Evolutionary conservation across 2,888 invertebrate genomes (phyloP), one percentile per base, ranked within the genome.

Genomic region (Dichetophora obliterata): DNA sequence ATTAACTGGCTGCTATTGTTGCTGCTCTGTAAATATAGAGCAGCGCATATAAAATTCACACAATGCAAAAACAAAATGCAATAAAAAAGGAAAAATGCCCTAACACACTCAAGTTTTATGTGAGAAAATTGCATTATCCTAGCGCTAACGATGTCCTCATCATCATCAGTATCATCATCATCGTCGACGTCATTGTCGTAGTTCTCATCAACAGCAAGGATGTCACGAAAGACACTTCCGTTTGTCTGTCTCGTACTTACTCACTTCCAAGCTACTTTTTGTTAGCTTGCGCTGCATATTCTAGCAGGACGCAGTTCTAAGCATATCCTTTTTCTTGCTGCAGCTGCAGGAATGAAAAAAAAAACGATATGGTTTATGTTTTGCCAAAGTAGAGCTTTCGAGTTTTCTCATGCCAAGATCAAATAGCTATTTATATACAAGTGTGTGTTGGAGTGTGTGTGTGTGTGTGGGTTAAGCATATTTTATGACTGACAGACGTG

Each of bases 91-190:
- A 5, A 59, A 61, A 34, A 61, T 27, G 37, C 24, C 31, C 31
- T 14, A 37, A 73, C 31, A 70, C 48, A 57, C 73, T 63, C 52
- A 65, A 71, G 61, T 69, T 70, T 70, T 73, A 73, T 78, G 69
- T 72, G 61, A 69, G 74, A 76, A 76, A 78, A 78, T 73, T 78
- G 76, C 78, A 78, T 76, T 77, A 75, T 71, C 75, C 75, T 75
- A 68, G 66, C 70, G 54, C 70, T 71, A 71, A 57, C 57, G 54
- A 57, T 71, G 70, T 71, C 57, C 57, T 71, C 31, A 57, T 34
- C 54, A 71, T 19, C 16, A 34, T 16, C 68, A 68, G 5, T 43
- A n/a, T 37, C 48, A 8, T n/a, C 22, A 22, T 24, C 19, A 2
- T n/a, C 68, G 3, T 43, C 68, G 16, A 48, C 14, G 14, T 54